Base-by-base conservation (phyloP, 2,888 invertebrate genomes). In the Sinhomidia bicolor region DNA sequence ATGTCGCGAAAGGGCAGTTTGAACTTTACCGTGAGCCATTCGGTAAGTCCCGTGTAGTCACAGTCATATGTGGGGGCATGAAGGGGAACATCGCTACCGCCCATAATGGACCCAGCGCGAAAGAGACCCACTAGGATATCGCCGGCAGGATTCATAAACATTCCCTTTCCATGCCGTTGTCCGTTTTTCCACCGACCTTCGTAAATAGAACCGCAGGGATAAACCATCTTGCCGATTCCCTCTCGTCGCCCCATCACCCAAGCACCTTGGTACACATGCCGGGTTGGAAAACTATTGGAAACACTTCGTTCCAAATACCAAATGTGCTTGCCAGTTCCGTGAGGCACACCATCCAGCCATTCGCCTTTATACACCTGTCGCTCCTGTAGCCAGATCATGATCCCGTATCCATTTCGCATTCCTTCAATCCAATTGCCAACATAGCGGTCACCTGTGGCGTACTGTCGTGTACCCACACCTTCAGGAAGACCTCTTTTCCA, bases 191-290 rank as follows among this genome's bases (percentile, higher is more conserved):
- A 92, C 20, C 81, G 32, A 4, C 92, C 91, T 78, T 91, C 90
- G 60, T 92, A 92, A 6, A 91, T 74, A 0, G 90, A 90, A 0
- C 91, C 91, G 71, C 90, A 90, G 0, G 91, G 89, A 41, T 91
- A 92, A 51, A 91, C 83, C 89, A 92, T 90, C 81, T 86, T 89
- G 9, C 92, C 92, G 32, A 90, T 87, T 17, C 92, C 92, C 51
- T 92, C 90, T 20, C 91, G 65, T n/a, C 62, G 51, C 4, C 92
- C 92, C 6, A 88, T 36, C 9, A 80, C 62, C 87, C 89, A 91
- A n/a, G 78, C 81, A 2, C 88, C 84, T 47, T 74, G 68, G 51
- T 90, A 91, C 20, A 89, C 86, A 84, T 91, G 89, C 0, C 90
- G 74, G 0, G 88, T 68, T 26, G 90, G 90, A 68, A 89, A 91